Evolutionary conservation across 2,797 vertebrate species (phyloP), one percentile per base, ranked within the genome.

Genomic region (Semaprochilodus insignis): DNA sequence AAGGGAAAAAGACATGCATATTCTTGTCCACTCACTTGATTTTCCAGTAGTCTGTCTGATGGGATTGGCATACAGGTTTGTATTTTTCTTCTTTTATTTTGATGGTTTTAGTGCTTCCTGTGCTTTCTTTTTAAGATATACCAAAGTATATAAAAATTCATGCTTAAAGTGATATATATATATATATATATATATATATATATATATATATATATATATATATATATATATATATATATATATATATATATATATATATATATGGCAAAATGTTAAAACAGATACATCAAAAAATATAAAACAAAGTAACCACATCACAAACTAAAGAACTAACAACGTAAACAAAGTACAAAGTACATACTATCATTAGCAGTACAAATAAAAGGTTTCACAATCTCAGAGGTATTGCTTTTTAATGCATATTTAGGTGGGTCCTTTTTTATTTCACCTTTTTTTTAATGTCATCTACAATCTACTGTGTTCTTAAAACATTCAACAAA

Each of bases 21-120:
- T 80, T 76, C 23, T 70, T 25, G 40, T 80, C 77, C 57, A 78
- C 48, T 52, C 70, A 72, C 70, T 72, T 72, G 70, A 72, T 72
- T 72, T 72, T 66, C 16, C 74, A 59, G 31, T 7, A 31, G 51
- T 67, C 52, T 48, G 10, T 23, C 44, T 80, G 34, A 71, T 27
- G 25, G 60, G 34, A 59, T 17, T 72, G 73, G 67, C 63, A 52
- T 80, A 34, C 34, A 62, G 77, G 52, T 23, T 71, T 70, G 15
- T 70, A 27, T n/a, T 23, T 40, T 69, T 2, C 40, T 75, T 60
- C 14, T 55, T 76, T 44, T 48, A 6, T 57, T 73, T 57, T 78
- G 25, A 31, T 67, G 21, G 74, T 83, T 25, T 78, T 74, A n/a
- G 1, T 72, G 25, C 2, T 73, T 73, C 17, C 2, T 73, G 16